Conservation (phyloP, 2,113 vertebrate genomes). For the Pollimyrus isidori region DNA sequence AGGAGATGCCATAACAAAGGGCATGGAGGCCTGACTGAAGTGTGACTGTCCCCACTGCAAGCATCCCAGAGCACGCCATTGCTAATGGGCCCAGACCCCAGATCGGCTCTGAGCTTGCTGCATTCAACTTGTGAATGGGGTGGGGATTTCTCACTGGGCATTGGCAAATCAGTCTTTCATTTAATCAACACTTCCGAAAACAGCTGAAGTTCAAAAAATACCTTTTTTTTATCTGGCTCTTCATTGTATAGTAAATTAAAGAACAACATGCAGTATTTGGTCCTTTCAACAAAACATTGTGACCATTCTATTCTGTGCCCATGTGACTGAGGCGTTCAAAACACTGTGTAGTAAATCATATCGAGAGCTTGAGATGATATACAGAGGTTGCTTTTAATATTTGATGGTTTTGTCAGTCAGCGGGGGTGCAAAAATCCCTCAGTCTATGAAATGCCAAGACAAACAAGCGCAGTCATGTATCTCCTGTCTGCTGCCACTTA, state of each 20-base stretch:
- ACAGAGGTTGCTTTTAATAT: neutral
- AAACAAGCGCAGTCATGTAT: neutral
- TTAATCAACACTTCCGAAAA: neutral
- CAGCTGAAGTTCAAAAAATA: neutral
- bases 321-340: neutral
- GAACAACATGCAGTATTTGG: neutral
- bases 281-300: too few relatives aligned
- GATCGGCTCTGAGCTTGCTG: neutral
- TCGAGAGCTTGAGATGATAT: neutral
- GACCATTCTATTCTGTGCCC: neutral
- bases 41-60: neutral
- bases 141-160: neutral
- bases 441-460: constrained; percentile 15
- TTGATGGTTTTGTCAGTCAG: constrained; percentile 5
- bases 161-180: neutral
- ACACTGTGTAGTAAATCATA: neutral
- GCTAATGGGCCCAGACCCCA: neutral
- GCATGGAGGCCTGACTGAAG: constrained; percentile 2
- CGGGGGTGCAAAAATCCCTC: neutral
- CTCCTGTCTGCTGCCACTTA: neutral
- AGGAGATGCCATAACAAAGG: neutral
- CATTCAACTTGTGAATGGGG: neutral
- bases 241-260: neutral
- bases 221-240: neutral
- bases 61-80: neutral